Conservation (phyloP, 2,888 invertebrate species). For the Drosophila kuntzei region DNA sequence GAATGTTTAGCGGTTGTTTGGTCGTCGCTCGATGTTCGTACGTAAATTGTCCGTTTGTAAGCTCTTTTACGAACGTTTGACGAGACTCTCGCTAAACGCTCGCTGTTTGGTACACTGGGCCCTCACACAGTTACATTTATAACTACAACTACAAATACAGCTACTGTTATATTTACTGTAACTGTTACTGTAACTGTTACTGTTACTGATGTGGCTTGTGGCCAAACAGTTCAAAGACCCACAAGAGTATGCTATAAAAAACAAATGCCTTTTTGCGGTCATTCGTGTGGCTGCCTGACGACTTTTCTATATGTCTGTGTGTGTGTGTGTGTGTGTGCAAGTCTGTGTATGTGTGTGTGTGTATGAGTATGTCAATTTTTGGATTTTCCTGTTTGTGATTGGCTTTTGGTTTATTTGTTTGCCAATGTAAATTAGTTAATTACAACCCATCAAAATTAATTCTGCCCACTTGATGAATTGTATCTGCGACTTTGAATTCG, state of each 20-base stretch:
- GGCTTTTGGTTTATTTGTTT: conserved; percentile 21
- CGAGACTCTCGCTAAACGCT: too few species aligned
- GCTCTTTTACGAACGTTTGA: too few species aligned
- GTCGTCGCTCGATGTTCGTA: too few species aligned
- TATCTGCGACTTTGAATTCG: conserved; percentile 11
- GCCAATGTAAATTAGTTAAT: conserved; percentile 50
- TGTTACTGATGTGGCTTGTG: conserved; percentile 13
- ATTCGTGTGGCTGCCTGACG: conserved; percentile 8
- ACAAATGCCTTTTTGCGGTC: conserved; percentile 35
- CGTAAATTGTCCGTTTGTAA: too few species aligned
- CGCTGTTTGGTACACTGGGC: too few species aligned
- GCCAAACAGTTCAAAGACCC: conserved; percentile 26
- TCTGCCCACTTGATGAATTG: conserved; percentile 18
- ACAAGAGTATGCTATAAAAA: conserved; percentile 48
- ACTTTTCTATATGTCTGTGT: background rate
- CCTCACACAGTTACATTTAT: background rate
- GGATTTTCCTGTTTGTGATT: conserved; percentile 10
- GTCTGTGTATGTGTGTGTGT: conserved; percentile 5
- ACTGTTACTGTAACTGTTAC: background rate
- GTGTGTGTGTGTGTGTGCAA: conserved; percentile 2
- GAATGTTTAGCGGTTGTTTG: too few species aligned
- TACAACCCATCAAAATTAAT: conserved; percentile 39
- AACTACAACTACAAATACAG: background rate
- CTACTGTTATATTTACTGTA: background rate
- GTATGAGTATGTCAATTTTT: background rate